Conservation (phyloP, 2,888 invertebrate genomes). For the Hyles lineata region DNA sequence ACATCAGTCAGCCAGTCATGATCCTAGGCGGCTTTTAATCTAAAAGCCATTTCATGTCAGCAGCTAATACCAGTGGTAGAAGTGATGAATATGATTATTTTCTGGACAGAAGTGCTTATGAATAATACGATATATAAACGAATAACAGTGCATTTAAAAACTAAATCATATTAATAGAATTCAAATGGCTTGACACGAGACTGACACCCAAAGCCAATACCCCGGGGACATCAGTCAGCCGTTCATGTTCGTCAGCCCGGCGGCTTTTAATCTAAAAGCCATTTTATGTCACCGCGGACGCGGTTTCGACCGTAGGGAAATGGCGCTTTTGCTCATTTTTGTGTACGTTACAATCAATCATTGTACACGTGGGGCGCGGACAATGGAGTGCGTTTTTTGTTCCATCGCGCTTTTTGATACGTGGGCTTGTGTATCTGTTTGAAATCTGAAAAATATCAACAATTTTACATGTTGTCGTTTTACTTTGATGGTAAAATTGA, state of each 20-base stretch:
- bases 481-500: too few species aligned
- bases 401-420: background rate
- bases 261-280: constrained; percentile 77
- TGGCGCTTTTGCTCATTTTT: constrained; percentile 35
- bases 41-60: constrained; percentile 80
- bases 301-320: constrained; percentile 44
- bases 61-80: constrained; percentile 39
- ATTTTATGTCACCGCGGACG: constrained; percentile 69
- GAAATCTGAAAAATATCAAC: background rate
- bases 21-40: constrained; percentile 64
- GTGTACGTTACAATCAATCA: constrained; percentile 34
- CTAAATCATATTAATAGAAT: background rate
- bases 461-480: background rate
- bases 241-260: constrained; percentile 52
- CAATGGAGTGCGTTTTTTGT: background rate
- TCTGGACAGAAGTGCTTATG: constrained; percentile 23
- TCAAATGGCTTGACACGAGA: constrained; percentile 15
- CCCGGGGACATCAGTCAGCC: constrained; percentile 42
- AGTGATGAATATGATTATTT: constrained; percentile 36
- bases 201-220: constrained; percentile 33
- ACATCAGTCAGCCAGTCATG: constrained; percentile 43
- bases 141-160: background rate
- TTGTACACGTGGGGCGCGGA: constrained; percentile 26
- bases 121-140: too few species aligned
- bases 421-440: background rate